A percentile compares a stretch with the other conserved stretches of the same genome.
Conservation (phyloP, 1,140 invertebrate species). For the Frieseomelitta varia region DNA sequence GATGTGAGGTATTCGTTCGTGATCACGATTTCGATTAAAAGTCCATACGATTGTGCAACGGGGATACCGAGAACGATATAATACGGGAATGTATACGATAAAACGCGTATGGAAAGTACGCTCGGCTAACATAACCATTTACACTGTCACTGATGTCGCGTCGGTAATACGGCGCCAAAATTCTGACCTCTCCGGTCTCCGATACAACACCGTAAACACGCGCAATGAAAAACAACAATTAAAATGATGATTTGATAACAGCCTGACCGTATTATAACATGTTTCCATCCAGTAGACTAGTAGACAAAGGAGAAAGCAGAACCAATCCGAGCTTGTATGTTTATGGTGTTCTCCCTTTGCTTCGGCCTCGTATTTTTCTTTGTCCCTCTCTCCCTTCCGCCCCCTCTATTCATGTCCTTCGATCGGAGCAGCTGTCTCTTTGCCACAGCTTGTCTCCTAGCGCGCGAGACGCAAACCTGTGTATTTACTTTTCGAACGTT, state of each 20-base stretch:
- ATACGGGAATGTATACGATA: neutral
- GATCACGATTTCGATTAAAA: neutral
- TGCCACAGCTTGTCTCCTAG: slow-evolving; percentile 43
- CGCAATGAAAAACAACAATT: slow-evolving; percentile 11
- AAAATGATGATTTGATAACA: slow-evolving; percentile 20
- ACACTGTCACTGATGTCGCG: slow-evolving; percentile 69
- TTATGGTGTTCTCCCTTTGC: slow-evolving; percentile 63
- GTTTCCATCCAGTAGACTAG: slow-evolving; percentile 38
- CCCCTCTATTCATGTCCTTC: slow-evolving; percentile 49
- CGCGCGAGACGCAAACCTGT: slow-evolving; percentile 2
- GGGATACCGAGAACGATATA: neutral
- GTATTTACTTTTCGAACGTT: slow-evolving; percentile 25
- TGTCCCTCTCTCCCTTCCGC: slow-evolving; percentile 40
- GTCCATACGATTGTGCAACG: slow-evolving; percentile 23
- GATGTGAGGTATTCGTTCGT: neutral
- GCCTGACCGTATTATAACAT: slow-evolving; percentile 54
- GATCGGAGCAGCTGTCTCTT: slow-evolving; percentile 59
- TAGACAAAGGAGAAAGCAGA: slow-evolving; percentile 65
- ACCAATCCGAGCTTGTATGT: slow-evolving; percentile 58
- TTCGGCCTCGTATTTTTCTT: slow-evolving; percentile 53
- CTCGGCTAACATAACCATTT: slow-evolving; percentile 73
- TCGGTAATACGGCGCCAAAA: slow-evolving; percentile 59
- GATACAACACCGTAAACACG: neutral
- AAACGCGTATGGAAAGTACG: slow-evolving; percentile 42
- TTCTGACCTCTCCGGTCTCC: slow-evolving; percentile 25